Percentiles rank a stretch among this genome's conserved stretches.
phyloP scores from a whole-genome alignment of 2,888 invertebrate genomes.

The Drosophila pseudotakahashii region DNA sequence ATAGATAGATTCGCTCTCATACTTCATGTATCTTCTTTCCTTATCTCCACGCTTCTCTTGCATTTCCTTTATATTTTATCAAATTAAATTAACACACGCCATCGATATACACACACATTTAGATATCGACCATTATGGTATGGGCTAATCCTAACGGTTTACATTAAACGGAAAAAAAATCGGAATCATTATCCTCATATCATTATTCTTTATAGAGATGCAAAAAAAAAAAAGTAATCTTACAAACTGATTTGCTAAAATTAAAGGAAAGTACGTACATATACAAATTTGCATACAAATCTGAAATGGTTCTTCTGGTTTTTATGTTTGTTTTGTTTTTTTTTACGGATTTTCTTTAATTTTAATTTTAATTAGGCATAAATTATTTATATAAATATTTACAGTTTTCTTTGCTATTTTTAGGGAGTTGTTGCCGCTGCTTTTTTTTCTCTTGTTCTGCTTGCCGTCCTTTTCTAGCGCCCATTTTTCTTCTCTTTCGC shows the following conservation, averaged over 20 bases:
- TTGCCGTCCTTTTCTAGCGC: conserved; percentile 39
- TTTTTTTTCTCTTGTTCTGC: conserved; percentile 12
- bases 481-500: conserved; percentile 13
- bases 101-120: conserved; percentile 27
- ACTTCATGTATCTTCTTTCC: conserved; percentile 6
- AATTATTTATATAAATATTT: conserved; percentile 77
- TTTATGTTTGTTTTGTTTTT: conserved; percentile 20
- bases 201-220: conserved; percentile 12
- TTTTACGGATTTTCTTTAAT: conserved; percentile 31
- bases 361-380: conserved; percentile 69
- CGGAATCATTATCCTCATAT: conserved; percentile 27
- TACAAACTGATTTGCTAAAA: conserved; percentile 61
- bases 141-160: conserved; percentile 18
- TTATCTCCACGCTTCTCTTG: not conserved
- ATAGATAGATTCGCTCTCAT: conserved; percentile 58
- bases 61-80: conserved; percentile 2
- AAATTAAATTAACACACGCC: conserved; percentile 31
- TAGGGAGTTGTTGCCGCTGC: conserved; percentile 36
- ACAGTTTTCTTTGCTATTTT: conserved; percentile 73
- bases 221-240: conserved; percentile 40
- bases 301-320: conserved; percentile 38
- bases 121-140: conserved; percentile 20
- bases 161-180: conserved; percentile 30
- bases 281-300: conserved; percentile 60
- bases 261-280: conserved; percentile 70